Evolutionary conservation across 2,113 vertebrate genomes (phyloP).

Genomic region (Chroicocephalus ridibundus): DNA sequence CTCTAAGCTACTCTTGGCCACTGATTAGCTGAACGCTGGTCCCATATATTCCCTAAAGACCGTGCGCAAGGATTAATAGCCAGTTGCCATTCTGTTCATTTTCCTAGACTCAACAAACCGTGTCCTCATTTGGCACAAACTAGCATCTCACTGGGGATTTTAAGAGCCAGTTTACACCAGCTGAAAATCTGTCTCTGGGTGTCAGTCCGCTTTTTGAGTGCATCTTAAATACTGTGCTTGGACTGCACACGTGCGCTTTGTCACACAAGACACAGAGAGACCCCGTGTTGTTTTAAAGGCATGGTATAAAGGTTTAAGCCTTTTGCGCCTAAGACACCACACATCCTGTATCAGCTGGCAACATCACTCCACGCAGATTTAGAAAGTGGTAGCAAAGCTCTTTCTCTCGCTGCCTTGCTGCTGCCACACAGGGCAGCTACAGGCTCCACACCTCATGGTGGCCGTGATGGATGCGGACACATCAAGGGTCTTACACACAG

Average conservation of each 20-base stretch:
- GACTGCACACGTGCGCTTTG: accelerated
- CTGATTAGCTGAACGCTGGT: not conserved
- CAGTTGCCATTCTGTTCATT: not conserved
- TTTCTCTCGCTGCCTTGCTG: not conserved
- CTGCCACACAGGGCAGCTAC: not conserved
- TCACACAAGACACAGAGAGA: not conserved
- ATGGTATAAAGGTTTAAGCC: not conserved
- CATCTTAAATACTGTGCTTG: not conserved
- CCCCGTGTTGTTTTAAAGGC: not conserved
- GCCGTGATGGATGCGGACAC: accelerated
- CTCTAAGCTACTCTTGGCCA: not conserved
- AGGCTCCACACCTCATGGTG: not conserved
- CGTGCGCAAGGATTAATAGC: not conserved
- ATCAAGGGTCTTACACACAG: not conserved
- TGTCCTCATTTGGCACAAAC: not conserved
- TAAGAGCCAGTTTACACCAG: not conserved
- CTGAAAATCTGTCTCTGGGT: not conserved
- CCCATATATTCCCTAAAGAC: not conserved
- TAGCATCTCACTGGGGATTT: not conserved
- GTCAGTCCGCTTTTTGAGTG: not conserved
- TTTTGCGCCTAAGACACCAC: not conserved
- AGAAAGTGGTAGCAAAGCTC: not conserved
- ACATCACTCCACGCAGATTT: too few relatives aligned
- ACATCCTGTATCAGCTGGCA: not conserved
- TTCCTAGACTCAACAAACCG: not conserved